Percentiles rank a stretch among this genome's conserved stretches.
Conservation (phyloP, 92 coral and sea anemone genomes). For the Parazoanthus darwini region DNA sequence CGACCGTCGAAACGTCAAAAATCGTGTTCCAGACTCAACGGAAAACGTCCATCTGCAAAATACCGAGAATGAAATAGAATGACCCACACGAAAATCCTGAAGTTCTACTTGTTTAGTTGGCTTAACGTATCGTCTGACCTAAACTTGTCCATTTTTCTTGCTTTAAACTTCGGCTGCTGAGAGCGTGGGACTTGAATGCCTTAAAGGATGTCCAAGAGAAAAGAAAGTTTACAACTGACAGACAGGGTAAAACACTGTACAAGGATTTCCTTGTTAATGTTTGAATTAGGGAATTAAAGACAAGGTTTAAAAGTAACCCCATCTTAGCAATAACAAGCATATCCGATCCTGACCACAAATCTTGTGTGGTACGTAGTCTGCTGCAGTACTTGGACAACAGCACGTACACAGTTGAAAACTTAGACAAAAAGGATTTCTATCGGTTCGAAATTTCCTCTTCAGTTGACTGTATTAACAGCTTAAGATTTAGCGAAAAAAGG, state of each 20-base stretch:
- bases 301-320: background rate
- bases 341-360: background rate
- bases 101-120: too few species aligned
- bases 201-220: background rate
- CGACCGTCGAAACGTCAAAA: background rate
- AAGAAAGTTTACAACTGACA: background rate
- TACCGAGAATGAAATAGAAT: too few species aligned
- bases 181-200: too few species aligned
- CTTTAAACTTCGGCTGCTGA: background rate
- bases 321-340: background rate
- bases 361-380: background rate
- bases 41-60: background rate
- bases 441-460: background rate
- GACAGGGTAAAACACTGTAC: background rate
- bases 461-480: background rate
- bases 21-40: background rate
- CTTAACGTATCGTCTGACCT: background rate
- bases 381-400: background rate
- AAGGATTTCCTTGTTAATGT: background rate
- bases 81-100: too few species aligned
- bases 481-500: background rate
- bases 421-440: background rate
- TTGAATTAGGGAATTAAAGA: background rate
- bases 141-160: background rate
- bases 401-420: background rate